Percentiles rank a stretch among this genome's conserved stretches.
phyloP scores from a whole-genome alignment of 2,113 vertebrate genomes.

The Boleophthalmus pectinirostris region DNA sequence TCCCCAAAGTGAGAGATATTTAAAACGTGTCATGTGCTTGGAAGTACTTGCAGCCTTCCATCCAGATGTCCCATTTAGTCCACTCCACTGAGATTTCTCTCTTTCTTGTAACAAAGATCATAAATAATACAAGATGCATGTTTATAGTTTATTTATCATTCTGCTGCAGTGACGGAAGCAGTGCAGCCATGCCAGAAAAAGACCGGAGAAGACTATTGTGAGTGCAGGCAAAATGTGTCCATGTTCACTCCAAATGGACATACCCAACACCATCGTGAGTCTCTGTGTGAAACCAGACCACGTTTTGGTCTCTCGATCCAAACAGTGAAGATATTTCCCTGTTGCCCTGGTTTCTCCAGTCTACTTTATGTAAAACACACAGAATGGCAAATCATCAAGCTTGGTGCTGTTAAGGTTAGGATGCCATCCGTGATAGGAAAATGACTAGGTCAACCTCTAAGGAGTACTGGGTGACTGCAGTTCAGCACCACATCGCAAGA shows the following conservation, averaged over 20 bases:
- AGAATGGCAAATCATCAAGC: not conserved
- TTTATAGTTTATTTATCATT: slow-evolving; percentile 77
- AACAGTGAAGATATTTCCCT: not conserved
- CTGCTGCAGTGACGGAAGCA: slow-evolving; percentile 42
- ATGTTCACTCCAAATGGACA: not conserved
- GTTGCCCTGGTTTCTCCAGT: not conserved
- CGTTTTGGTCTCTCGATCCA: not conserved
- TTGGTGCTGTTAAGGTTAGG: not conserved
- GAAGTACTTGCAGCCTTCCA: not conserved
- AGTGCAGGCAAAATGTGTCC: not conserved
- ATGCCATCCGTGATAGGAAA: no score
- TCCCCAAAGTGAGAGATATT: not conserved
- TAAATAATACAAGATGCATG: slow-evolving; percentile 75
- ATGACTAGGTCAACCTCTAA: no score
- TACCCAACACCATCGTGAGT: not conserved
- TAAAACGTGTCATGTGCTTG: not conserved
- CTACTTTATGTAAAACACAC: not conserved
- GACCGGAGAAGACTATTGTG: not conserved
- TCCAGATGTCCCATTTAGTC: slow-evolving; percentile 14
- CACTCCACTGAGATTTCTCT: slow-evolving; percentile 38
- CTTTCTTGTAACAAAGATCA: slow-evolving; percentile 61
- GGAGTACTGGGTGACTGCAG: no score
- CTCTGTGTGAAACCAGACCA: not conserved
- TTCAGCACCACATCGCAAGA: no score
- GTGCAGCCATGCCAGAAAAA: slow-evolving; percentile 12